Evolutionary conservation across 2,797 vertebrate species (phyloP), one percentile per base, ranked within the genome.

Genomic region (Malurus leucopterus): DNA sequence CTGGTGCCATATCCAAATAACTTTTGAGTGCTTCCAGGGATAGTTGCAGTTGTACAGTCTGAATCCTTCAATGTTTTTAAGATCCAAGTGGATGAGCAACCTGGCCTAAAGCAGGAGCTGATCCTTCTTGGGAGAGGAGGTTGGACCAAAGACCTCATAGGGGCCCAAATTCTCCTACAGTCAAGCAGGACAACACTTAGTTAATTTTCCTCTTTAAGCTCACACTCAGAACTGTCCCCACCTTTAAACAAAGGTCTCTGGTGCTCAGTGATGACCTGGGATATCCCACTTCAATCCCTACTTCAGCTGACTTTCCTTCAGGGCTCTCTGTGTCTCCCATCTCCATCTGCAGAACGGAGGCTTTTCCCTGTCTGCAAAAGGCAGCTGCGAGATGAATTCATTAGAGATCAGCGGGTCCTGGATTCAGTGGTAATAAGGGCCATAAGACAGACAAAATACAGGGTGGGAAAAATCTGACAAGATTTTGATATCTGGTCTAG

Each of bases 401-500:
- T 77, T 83, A 64, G 69, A 82, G 76, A 91, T 59, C 80, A 72
- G 3, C 1, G 0, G 58, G 58, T 90, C 82, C 73, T 58, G 34
- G 83, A 89, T 77, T 80, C 84, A 24, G 46, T 58, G 57, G 40
- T 76, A 93, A 81, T 84, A 84, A 93, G 77, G 88, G 53, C 88
- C 21, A 0, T 29, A 81, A 91, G 57, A 76, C 74, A 92, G 93
- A 41, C 64, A 90, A 95, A 95, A 90, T 91, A 91, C 75, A 74
- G 88, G 63, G 74, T 88, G 90, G 71, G 80, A 36, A 70, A 88
- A 90, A 91, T 71, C 78, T 79, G 90, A 74, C 86, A 68, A 64
- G 78, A 84, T 81, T 88, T 82, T 85, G 86, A 68, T 90, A 91
- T 91, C 90, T 82, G 84, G 84, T 92, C 84, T 95, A 93, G 95